Conservation (phyloP, 1,140 invertebrate genomes). For the Leptinotarsa undecemlineata region DNA sequence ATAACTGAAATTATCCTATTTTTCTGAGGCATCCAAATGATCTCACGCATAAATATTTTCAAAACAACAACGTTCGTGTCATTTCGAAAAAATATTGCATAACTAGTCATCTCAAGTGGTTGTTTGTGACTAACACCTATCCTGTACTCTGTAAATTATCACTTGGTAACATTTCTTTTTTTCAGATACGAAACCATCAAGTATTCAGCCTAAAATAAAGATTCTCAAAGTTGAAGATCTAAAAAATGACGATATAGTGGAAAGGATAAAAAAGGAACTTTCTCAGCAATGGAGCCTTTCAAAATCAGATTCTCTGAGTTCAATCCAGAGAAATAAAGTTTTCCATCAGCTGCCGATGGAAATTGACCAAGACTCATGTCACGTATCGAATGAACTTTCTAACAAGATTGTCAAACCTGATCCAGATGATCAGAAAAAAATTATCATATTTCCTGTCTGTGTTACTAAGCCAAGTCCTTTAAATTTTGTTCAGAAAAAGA, state of each 20-base stretch:
- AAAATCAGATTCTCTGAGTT: constrained; percentile 10
- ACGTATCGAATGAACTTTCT: too few relatives aligned
- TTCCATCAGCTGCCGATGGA: neutral
- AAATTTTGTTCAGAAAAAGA: too few relatives aligned
- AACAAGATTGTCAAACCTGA: constrained; percentile 1
- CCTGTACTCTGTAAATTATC: too few relatives aligned
- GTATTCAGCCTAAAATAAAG: constrained; percentile 28
- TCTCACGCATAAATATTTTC: too few relatives aligned
- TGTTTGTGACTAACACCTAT: too few relatives aligned
- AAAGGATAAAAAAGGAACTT: constrained; percentile 45
- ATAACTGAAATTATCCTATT: too few relatives aligned
- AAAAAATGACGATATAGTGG: constrained; percentile 41
- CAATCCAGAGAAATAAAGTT: neutral
- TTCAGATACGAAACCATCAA: constrained; percentile 10
- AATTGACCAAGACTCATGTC: too few relatives aligned
- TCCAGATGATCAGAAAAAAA: constrained; percentile 3
- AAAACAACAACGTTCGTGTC: too few relatives aligned
- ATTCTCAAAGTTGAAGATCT: constrained; percentile 43
- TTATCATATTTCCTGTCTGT: neutral
- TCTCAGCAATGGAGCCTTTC: constrained; percentile 22
- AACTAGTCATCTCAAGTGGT: too few relatives aligned
- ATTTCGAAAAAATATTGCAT: too few relatives aligned
- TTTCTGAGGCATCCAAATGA: too few relatives aligned
- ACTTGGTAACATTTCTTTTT: neutral
- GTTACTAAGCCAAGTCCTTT: too few relatives aligned